Conservation (phyloP, 2,113 vertebrate species). For the Clarias batrachus region DNA sequence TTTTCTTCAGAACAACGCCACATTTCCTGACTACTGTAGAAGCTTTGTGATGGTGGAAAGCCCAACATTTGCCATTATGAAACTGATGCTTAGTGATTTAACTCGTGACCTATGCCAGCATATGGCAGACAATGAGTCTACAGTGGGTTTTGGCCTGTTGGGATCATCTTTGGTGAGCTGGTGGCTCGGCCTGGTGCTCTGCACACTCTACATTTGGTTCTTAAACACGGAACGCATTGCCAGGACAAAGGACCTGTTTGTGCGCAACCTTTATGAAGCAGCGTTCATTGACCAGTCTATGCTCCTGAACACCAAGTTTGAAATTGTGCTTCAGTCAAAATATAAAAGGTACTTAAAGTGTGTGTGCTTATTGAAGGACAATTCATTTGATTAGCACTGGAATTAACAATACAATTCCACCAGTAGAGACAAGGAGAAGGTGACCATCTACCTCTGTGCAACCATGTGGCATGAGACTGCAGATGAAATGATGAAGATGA, state of each 20-base stretch:
- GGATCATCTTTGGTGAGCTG: conserved; percentile 38
- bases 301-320: conserved; percentile 47
- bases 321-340: not conserved
- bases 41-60: not conserved
- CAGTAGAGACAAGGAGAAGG: conserved; percentile 11
- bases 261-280: conserved; percentile 54
- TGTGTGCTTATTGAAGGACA: not conserved
- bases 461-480: conserved; percentile 78
- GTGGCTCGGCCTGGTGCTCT: conserved; percentile 51
- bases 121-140: not conserved
- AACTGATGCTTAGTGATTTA: conserved; percentile 23
- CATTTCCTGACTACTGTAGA: not conserved
- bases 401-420: not conserved
- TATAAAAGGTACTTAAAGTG: not conserved
- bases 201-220: conserved; percentile 55
- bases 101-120: conserved; percentile 34
- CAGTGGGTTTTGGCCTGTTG: conserved; percentile 11
- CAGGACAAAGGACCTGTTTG: conserved; percentile 58
- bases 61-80: not conserved
- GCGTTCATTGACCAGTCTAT: conserved; percentile 60
- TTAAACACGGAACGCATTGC: conserved; percentile 51
- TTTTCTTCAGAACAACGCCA: not conserved
- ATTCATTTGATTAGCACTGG: not conserved
- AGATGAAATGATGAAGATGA: conserved; percentile 72
- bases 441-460: conserved; percentile 55